Conservation (phyloP, 2,797 vertebrate species). For the Poeciliopsis infans region DNA sequence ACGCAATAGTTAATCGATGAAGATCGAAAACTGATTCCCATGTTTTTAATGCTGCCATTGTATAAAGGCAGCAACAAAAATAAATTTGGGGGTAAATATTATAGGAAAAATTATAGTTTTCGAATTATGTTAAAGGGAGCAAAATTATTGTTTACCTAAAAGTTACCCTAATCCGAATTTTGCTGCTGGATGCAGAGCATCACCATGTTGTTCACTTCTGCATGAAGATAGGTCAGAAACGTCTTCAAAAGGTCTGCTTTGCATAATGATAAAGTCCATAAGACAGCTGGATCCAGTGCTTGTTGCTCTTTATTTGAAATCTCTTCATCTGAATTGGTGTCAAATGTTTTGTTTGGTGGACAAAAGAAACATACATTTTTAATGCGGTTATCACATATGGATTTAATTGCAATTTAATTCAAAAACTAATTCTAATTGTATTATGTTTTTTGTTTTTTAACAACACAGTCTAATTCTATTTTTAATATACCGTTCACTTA, state of each 20-base stretch:
- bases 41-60: too few species aligned
- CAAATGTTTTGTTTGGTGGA: neutral
- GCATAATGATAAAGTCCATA: neutral
- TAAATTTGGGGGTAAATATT: too few species aligned
- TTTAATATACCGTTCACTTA: too few species aligned
- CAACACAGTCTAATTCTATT: too few species aligned
- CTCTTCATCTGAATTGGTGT: neutral
- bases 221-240: neutral
- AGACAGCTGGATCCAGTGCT: neutral
- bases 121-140: too few species aligned
- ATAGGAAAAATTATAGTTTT: too few species aligned
- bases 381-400: neutral
- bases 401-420: neutral
- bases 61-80: too few species aligned
- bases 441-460: too few species aligned
- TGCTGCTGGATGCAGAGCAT: neutral
- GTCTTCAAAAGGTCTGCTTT: neutral
- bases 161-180: neutral
- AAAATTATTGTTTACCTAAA: neutral
- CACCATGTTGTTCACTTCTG: neutral
- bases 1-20: neutral
- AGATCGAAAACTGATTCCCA: too few species aligned
- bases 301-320: neutral
- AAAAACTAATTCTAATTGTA: neutral
- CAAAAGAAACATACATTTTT: neutral